Base-by-base conservation (phyloP, 2,797 vertebrate species). In the Semotilus atromaculatus region DNA sequence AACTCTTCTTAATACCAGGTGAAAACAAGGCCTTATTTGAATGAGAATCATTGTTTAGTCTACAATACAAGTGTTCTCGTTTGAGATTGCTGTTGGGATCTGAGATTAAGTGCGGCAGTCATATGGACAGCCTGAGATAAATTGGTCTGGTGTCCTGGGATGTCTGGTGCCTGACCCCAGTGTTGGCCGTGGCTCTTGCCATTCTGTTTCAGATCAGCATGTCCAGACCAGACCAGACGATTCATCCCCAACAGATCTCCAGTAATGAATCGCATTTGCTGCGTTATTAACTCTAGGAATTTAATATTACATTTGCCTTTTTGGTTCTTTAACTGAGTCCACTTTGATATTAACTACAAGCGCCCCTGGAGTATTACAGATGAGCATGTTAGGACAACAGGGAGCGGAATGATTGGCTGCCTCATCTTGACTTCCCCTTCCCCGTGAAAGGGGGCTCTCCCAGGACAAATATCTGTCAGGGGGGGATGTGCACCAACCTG, bases 401-500 rank as follows among this genome's bases (percentile, higher is more conserved):
- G 82, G 84, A 76, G 83, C 58, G 5, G 23, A 48, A 72, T 26
- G 58, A 67, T 86, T 77, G 83, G 83, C 68, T 88, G 51, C 58
- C 26, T 74, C 40, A 36, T 82, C 68, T 36, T 16, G 31, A 68
- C 64, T 77, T 67, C 64, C n/a, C 34, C 48, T 66, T 48, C 60
- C 5, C 23, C 75, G 19, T 31, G 23, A 80, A 60, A 79, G n/a
- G 64, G 71, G 55, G 26, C 77, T 55, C 36, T 78, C 64, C 38
- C 48, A 58, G 48, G 75, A 78, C 66, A 71, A 86, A 66, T 77
- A 31, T 80, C 75, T 67, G 81, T 58, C 26, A 31, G 81, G 51
- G 87, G 31, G 92, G 91, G 91, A 93, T 94, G 86, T 91, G 91
- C 91, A 93, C 86, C 86, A 91, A 94, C 93, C 93, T 95, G 95